These are phyloP conservation scores for Bostrychus sinensis DNA, from an alignment of 2,113 vertebrate genomes.

Conservation along the genomic window DNA sequence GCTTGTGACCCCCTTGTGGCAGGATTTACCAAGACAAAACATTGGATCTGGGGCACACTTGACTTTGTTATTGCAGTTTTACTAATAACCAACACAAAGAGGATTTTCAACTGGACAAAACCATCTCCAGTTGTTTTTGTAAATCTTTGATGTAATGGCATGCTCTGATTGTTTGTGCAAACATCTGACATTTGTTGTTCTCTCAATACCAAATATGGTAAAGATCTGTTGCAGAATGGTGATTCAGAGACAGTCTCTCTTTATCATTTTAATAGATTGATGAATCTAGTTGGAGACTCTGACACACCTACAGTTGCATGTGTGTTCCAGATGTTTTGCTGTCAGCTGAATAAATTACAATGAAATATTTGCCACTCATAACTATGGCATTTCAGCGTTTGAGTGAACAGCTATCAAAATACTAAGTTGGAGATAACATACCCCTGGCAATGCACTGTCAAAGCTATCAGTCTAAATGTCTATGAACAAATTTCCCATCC, in stretches of 20 bases:
- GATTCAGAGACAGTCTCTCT: not conserved
- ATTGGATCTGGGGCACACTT: too few relatives aligned
- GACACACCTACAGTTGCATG: not conserved
- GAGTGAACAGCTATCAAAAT: slow-evolving; percentile 47
- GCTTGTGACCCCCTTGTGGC: too few relatives aligned
- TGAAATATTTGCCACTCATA: slow-evolving; percentile 1
- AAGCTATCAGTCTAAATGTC: slow-evolving; percentile 19
- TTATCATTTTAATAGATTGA: not conserved
- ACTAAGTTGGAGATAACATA: slow-evolving; percentile 25
- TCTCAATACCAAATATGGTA: not conserved
- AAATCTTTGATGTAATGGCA: too few relatives aligned
- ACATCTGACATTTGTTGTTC: too few relatives aligned
- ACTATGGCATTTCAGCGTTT: not conserved
- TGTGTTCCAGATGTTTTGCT: slow-evolving; percentile 7
- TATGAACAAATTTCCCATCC: slow-evolving; percentile 17
- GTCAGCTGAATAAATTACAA: slow-evolving; percentile 23
- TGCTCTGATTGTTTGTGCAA: too few relatives aligned
- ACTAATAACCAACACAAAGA: too few relatives aligned
- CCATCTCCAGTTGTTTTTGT: not conserved
- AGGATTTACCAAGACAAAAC: too few relatives aligned
- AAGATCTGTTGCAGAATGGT: not conserved
- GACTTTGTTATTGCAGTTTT: too few relatives aligned
- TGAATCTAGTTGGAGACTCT: not conserved
- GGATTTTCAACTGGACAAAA: too few relatives aligned
- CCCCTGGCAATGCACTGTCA: slow-evolving; percentile 2